Base-by-base conservation (phyloP, 1,140 invertebrate genomes). In the Drosophila suzukii region DNA sequence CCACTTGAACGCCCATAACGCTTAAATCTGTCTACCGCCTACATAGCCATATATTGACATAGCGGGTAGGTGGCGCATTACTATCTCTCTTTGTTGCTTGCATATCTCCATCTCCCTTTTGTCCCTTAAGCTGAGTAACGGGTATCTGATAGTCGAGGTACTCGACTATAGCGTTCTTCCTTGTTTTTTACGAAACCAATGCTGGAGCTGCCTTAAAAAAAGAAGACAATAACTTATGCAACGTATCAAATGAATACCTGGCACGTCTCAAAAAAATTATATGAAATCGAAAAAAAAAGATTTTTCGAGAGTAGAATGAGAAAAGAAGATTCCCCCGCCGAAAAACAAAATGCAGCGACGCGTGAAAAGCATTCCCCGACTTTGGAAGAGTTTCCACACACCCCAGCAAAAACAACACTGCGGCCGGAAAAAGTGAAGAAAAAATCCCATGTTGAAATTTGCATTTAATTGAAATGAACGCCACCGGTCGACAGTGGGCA, bases 391-490 rank as follows among this genome's bases (percentile, higher is more conserved):
- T n/a, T 67, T 32, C 44, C 73, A 70, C 41, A 51, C 47, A 44
- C 58, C 36, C 17, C 58, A 56, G 78, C 55, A 70, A 70, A 65
- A 58, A 68, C 49, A 70, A 72, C 66, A 57, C 11, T 51, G 46
- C 15, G 38, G 32, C 15, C 11, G 30, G 13, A 71, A 46, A 46
- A 51, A 41, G 41, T 27, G 43, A 34, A 56, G 15, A 17, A 41
- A 78, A 57, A 78, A 73, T 55, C 49, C 55, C 65, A 67, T 68
- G 72, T 60, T 66, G 76, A 89, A 84, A 88, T 88, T 88, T 88
- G 84, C 84, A 88, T 88, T 88, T 88, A 88, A 88, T 88, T 88
- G 84, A 88, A 88, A 88, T 90, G 84, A 88, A 84, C 73, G 80
- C 73, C 63, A 51, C 59, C 61, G 43, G 53, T 32, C 53, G 50